Evolutionary conservation across 2,888 invertebrate species (phyloP), one percentile per base, ranked within the genome.

Genomic region (Horisme vitalbata): DNA sequence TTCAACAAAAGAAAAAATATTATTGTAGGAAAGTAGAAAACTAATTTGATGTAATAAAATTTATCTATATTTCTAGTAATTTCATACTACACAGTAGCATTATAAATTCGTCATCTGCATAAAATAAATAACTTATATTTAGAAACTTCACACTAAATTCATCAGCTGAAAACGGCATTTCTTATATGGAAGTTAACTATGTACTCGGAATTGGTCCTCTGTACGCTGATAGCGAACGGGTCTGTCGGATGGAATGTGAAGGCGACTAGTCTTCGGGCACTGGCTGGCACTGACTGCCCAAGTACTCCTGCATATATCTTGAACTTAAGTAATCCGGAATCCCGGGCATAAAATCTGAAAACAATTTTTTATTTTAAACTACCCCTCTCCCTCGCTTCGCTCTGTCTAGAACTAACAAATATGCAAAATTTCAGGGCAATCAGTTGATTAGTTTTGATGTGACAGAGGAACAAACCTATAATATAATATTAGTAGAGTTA

Each of bases 191-290:
- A 96, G 87, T 98, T 98, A 33, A 98, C 97, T 48, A 97, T 95
- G 77, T 98, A 99, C 72, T 97, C 97, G 0, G 96, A 93, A 82
- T 97, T 96, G 6, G 97, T 96, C 62, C 98, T 91, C 77, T 99
- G 98, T 5, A 98, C 96, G 68, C 97, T 98, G 56, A 99, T 97
- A 5, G 97, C 96, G 82, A 99, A 97, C 0, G 99, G 99, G 83
- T 99, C 98, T 8, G 94, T 95, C 0, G 99, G 99, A 84, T 99
- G 99, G 81, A 97, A 98, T 6, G 97, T 97, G 75, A 98, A 99
- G 10, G 98, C 97, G 3, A 98, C 97, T 8, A 98, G 91, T 58
- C 96, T 90, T 57, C 97, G 88, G 7, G 95, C 91, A 60, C 93
- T 90, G 4, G 93, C 93, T 6, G 94, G 92, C 14, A 93, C 91